Conservation (phyloP, 2,797 vertebrate genomes). For the Onychomys leucogaster region DNA sequence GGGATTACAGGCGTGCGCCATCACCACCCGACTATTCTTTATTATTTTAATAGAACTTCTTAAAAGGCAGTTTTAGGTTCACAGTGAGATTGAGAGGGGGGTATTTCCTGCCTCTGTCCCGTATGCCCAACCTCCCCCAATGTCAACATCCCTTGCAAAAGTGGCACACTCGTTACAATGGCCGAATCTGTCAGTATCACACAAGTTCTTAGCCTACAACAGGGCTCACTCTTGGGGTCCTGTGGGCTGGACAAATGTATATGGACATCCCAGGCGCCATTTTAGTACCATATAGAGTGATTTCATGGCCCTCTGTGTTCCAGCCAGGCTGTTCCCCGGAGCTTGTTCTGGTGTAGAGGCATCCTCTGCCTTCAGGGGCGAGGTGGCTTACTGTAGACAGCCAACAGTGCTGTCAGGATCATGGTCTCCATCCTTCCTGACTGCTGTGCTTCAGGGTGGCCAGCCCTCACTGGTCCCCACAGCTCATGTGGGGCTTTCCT, state of each 20-base stretch:
- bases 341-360: background rate
- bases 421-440: background rate
- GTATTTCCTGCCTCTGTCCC: background rate
- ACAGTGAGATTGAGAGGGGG: background rate
- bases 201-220: background rate
- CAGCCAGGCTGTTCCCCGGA: background rate
- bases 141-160: background rate
- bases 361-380: background rate
- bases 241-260: background rate
- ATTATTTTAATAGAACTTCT: background rate
- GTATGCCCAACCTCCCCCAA: background rate
- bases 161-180: background rate
- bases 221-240: background rate
- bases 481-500: background rate
- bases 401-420: background rate
- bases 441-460: background rate
- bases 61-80: slow-evolving; percentile 32
- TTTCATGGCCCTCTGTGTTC: background rate
- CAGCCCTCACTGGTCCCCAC: background rate
- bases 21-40: too few species aligned
- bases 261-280: too few species aligned
- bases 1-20: too few species aligned
- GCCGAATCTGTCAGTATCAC: background rate
- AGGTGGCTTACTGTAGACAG: background rate
- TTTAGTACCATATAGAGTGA: background rate